phyloP scores from a whole-genome alignment of 2,888 invertebrate genomes.

The Archips crataeganus region DNA sequence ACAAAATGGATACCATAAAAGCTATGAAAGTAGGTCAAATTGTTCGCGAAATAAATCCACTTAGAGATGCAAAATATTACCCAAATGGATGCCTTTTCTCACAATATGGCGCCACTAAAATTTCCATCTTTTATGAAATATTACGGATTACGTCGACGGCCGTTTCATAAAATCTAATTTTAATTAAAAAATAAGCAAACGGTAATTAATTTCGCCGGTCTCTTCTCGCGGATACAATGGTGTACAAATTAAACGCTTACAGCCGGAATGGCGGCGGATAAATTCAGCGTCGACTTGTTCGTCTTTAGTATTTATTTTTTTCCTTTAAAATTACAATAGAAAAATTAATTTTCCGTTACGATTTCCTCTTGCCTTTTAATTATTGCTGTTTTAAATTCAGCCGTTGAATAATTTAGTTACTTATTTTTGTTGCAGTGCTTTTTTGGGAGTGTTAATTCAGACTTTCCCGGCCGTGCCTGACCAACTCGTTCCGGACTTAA shows the following conservation, averaged over 20 bases:
- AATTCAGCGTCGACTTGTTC: conserved; percentile 57
- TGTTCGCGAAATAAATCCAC: conserved; percentile 73
- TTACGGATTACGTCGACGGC: conserved; percentile 75
- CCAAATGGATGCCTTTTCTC: conserved; percentile 78
- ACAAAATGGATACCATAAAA: conserved; percentile 56
- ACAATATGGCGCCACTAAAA: conserved; percentile 83
- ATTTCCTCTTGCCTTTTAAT: conserved; percentile 51
- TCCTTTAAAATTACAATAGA: conserved; percentile 59
- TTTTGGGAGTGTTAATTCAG: conserved; percentile 55
- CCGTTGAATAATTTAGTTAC: conserved; percentile 46
- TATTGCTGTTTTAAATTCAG: conserved; percentile 50
- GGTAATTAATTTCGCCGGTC: conserved; percentile 75
- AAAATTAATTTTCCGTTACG: conserved; percentile 55
- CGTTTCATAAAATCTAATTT: conserved; percentile 79
- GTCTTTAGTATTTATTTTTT: conserved; percentile 61
- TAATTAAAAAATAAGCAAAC: conserved; percentile 83
- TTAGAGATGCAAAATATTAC: conserved; percentile 79
- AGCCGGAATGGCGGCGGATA: conserved; percentile 59
- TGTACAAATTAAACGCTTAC: conserved; percentile 71
- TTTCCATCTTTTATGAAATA: conserved; percentile 84
- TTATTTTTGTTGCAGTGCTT: conserved; percentile 25
- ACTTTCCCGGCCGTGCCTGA: conserved; percentile 55
- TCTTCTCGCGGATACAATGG: conserved; percentile 68
- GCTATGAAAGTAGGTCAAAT: conserved; percentile 69
- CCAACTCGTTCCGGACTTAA: conserved; percentile 70